Base-by-base conservation (phyloP, 2,797 vertebrate genomes). In the Borostomias antarcticus region DNA sequence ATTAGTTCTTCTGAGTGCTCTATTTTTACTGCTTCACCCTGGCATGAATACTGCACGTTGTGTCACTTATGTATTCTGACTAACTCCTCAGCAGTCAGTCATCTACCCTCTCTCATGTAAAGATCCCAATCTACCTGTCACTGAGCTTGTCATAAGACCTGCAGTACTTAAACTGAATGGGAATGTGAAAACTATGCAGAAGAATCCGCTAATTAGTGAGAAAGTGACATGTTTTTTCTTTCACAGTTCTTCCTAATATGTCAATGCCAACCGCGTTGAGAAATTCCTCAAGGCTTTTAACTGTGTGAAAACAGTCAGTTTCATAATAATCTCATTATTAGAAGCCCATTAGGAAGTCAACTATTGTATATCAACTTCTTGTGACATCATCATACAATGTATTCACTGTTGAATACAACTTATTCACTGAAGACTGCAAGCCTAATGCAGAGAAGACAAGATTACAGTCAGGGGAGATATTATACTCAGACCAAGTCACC, bases 1-100 rank as follows among this genome's bases (percentile, higher is more conserved):
- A 35, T 66, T 74, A 86, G 76, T 81, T 76, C 74, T 66, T 72
- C 68, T 33, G 47, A 62, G 65, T 21, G 9, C 62, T 85, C 81
- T 88, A 85, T 89, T 88, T 89, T 81, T 78, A 57, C 50, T 76
- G 61, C 75, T 70, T 70, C 66, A 64, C 65, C 30, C 58, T 33
- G 58, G 68, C 83, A 77, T 90, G 75, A 82, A 88, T 88, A 85
- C 86, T 88, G 80, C 77, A 88, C 77, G 62, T 74, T 68, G 51
- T 62, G 77, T 81, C 73, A 67, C 68, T 77, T 72, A 71, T 51
- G 53, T 77, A 73, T 63, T 72, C 62, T 65, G 70, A 66, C 60
- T 43, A 48, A 72, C 60, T 78, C 81, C 75, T 74, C 69, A 26
- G 60, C 72, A 81, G 75, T 75, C 80, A 73, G 70, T 69, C 2